Conservation (phyloP, 2,888 invertebrate genomes). For the Aproaerema taeniolella region DNA sequence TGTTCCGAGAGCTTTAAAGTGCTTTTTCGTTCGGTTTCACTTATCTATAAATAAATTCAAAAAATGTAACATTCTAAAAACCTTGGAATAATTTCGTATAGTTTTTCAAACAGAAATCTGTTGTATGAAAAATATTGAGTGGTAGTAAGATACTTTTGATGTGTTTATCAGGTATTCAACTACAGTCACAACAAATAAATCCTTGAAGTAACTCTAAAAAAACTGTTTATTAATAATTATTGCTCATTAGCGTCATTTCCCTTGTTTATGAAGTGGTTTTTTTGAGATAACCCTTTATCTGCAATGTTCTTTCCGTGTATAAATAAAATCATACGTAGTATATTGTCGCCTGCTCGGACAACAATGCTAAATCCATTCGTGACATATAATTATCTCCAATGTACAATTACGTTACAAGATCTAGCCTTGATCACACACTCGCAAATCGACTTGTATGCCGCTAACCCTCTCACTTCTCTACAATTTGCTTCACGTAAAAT, state of each 20-base stretch:
- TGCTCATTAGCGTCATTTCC: not conserved
- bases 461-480: slow-evolving; percentile 38
- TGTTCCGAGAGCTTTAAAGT: no score
- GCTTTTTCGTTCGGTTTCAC: no score
- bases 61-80: no score
- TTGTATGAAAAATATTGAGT: no score
- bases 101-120: no score
- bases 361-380: slow-evolving; percentile 40
- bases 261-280: not conserved
- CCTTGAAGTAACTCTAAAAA: no score
- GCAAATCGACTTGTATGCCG: slow-evolving; percentile 24
- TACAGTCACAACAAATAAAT: no score
- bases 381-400: slow-evolving; percentile 50
- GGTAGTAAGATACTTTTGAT: no score
- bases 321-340: not conserved
- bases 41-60: no score
- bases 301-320: not conserved
- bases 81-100: no score
- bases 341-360: slow-evolving; percentile 1
- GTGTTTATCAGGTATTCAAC: no score
- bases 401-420: slow-evolving; percentile 41
- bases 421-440: slow-evolving; percentile 61
- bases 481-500: slow-evolving; percentile 31
- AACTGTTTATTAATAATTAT: not conserved
- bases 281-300: not conserved